Base-by-base conservation (phyloP, 2,888 invertebrate species). In the Lumbricus terrestris region DNA sequence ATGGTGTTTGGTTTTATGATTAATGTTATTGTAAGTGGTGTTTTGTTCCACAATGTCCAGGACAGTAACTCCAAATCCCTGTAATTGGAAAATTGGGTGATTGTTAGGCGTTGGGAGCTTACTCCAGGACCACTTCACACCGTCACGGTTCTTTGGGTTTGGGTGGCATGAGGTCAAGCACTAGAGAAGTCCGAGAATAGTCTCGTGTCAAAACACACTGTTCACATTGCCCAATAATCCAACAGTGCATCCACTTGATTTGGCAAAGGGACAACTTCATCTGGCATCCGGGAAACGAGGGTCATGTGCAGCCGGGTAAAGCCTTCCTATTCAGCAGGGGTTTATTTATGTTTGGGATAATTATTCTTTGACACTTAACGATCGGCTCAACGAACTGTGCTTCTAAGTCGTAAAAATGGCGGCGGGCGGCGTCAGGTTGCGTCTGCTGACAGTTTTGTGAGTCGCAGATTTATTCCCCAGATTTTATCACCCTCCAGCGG, bases 281-380 rank as follows among this genome's bases (percentile, higher is more conserved):
- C 69, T 69, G 69, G n/a, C 69, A 69, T 69, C 69, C 69, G 11
- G 69, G 69, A 69, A 69, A 69, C 69, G n/a, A 69, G 69, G 29
- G 69, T 20, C 69, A 8, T 69, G n/a, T 69, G 69, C n/a, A 69
- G 13, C 6, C 69, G n/a, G 69, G n/a, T n/a, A n/a, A 69, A 69
- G 69, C 69, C 29, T 8, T 1, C 69, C 47, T n/a, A 69, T 69
- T 69, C 69, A 69, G n/a, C 6, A n/a, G 69, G 69, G 69, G 69
- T 69, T 69, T 69, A 69, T 69, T 69, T 69, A 69, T 69, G 69
- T 69, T 69, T 69, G 69, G n/a, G 69, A 69, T 69, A 69, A 69
- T 69, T 69, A 69, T 69, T 69, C n/a, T 29, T 29, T 69, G 69
- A 69, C 69, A 69, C 8, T 69, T 6, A 47, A 11, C n/a, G 69